These are phyloP conservation scores for Sclerodermus sp. DNA, from an alignment of 2,888 invertebrate species.

Conservation along the genomic window DNA sequence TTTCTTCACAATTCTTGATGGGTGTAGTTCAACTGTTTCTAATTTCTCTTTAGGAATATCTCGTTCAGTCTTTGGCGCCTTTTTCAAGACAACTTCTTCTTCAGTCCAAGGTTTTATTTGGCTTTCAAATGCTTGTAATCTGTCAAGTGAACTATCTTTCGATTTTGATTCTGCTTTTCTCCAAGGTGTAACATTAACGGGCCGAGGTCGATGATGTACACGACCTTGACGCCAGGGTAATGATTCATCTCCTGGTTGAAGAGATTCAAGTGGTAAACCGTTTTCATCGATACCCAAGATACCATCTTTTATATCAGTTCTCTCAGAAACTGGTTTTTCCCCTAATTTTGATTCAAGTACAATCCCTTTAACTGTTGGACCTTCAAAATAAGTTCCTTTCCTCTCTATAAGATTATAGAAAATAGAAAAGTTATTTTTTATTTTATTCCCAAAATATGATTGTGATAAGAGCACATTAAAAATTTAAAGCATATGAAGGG, in stretches of 20 bases:
- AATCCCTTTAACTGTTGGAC: conserved; percentile 25
- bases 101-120: conserved; percentile 48
- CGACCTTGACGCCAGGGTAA: conserved; percentile 60
- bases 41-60: conserved; percentile 38
- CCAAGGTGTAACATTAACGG: conserved; percentile 40
- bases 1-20: conserved; percentile 61
- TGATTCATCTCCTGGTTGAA: conserved; percentile 59
- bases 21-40: conserved; percentile 52
- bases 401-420: conserved; percentile 57
- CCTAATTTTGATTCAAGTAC: conserved; percentile 54
- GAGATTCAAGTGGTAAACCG: conserved; percentile 57
- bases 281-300: conserved; percentile 50
- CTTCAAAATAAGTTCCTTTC: conserved; percentile 59
- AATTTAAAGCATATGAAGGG: too few relatives aligned
- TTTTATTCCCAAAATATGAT: too few relatives aligned
- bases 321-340: conserved; percentile 12
- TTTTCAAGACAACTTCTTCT: conserved; percentile 44
- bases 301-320: conserved; percentile 30
- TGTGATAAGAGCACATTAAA: too few relatives aligned
- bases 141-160: conserved; percentile 43
- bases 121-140: conserved; percentile 25
- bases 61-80: conserved; percentile 38
- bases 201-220: conserved; percentile 38
- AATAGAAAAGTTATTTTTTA: too few relatives aligned
- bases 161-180: conserved; percentile 38